phyloP scores from a whole-genome alignment of 2,113 vertebrate species.

The Pachyramphus minor region DNA sequence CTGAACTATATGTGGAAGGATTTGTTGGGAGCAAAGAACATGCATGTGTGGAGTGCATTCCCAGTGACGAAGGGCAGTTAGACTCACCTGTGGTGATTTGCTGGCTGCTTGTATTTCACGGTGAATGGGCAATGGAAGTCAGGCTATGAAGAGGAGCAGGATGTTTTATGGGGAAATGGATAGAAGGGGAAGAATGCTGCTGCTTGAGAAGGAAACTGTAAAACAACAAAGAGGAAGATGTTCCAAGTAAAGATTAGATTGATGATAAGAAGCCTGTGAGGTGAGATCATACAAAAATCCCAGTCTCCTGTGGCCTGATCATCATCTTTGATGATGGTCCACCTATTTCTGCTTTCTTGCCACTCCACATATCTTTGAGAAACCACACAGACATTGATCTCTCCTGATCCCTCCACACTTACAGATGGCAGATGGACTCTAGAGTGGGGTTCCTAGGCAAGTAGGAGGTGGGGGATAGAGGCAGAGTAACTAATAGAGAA shows the following conservation, averaged over 20 bases:
- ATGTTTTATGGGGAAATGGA: background rate
- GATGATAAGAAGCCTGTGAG: background rate
- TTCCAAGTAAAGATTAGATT: background rate
- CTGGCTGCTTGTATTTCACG: background rate
- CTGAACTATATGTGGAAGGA: background rate
- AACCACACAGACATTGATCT: background rate
- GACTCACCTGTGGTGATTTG: background rate
- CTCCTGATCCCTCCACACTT: background rate
- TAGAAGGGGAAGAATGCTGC: background rate
- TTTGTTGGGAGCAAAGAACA: background rate
- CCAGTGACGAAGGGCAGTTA: background rate
- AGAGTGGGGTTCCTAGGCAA: background rate
- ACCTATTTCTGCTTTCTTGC: background rate
- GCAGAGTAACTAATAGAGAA: background rate
- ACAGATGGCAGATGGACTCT: background rate
- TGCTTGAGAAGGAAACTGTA: background rate
- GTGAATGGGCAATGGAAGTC: background rate
- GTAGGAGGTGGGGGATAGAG: background rate
- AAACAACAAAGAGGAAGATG: background rate
- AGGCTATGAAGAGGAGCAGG: background rate
- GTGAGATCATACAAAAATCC: background rate
- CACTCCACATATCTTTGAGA: background rate
- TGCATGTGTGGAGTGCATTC: background rate
- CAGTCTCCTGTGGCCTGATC: background rate
- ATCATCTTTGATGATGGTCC: background rate